Percentiles rank a stretch among this genome's conserved stretches.
phyloP scores from a whole-genome alignment of 2,888 invertebrate genomes.

The Leptinotarsa haldemani region DNA sequence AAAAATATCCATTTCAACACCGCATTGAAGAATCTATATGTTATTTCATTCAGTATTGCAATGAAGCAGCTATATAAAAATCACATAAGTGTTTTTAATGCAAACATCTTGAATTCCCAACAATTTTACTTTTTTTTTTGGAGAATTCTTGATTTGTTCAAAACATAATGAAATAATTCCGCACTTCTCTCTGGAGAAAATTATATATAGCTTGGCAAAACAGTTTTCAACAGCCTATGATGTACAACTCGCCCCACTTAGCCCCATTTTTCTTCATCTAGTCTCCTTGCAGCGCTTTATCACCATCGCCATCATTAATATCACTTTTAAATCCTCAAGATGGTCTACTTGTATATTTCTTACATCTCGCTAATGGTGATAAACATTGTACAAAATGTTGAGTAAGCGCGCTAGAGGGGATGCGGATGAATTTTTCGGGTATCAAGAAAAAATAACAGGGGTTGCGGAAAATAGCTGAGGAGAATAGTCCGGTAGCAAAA shows the following conservation, averaged over 20 bases:
- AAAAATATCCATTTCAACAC: no score
- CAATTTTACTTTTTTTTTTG: neutral
- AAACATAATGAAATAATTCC: neutral
- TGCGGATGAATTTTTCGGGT: conserved; percentile 53
- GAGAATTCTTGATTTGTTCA: neutral
- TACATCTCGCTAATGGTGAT: conserved; percentile 66
- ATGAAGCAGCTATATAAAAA: no score
- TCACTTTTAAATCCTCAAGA: conserved; percentile 67
- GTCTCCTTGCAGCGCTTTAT: conserved; percentile 60
- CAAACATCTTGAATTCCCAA: no score
- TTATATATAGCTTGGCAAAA: conserved; percentile 32
- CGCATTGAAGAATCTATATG: no score
- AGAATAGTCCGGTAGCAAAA: conserved; percentile 20
- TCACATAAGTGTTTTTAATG: no score
- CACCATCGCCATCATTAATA: conserved; percentile 66
- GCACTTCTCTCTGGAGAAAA: neutral
- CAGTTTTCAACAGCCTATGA: conserved; percentile 52
- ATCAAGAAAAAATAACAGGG: conserved; percentile 40
- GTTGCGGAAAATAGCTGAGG: conserved; percentile 10
- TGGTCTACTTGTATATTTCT: conserved; percentile 65
- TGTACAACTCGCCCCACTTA: conserved; percentile 55
- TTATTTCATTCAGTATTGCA: no score
- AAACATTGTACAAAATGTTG: conserved; percentile 66
- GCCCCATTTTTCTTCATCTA: conserved; percentile 65
- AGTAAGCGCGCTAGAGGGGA: conserved; percentile 55